phyloP scores from a whole-genome alignment of 2,888 invertebrate genomes.

The Adelognathus sp. region DNA sequence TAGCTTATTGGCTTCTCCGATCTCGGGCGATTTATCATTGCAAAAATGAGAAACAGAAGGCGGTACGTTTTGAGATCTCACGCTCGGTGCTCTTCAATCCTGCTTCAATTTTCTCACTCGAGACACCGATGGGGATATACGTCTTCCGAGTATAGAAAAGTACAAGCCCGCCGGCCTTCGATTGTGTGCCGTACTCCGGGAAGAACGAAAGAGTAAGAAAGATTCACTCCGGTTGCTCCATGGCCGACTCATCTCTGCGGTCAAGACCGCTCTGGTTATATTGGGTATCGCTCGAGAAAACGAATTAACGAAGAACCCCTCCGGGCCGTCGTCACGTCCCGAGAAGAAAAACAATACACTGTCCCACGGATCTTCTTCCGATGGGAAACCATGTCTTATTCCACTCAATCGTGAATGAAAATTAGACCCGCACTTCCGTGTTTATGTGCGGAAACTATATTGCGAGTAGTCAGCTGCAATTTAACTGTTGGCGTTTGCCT shows the following conservation, averaged over 20 bases:
- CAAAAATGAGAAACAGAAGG: constrained; percentile 2
- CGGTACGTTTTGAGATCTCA: constrained; percentile 35
- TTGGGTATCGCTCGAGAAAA: constrained; percentile 64
- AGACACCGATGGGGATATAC: constrained; percentile 21
- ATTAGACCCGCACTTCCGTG: constrained; percentile 47
- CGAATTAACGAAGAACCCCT: constrained; percentile 46
- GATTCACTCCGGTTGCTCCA: background rate
- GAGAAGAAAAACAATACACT: constrained; percentile 14
- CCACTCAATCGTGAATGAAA: constrained; percentile 9
- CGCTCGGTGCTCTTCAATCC: constrained; percentile 39
- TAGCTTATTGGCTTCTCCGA: constrained; percentile 4
- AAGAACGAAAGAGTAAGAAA: constrained; percentile 15
- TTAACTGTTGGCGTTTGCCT: constrained; percentile 38
- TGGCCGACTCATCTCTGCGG: constrained; percentile 64
- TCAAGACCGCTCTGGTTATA: constrained; percentile 69
- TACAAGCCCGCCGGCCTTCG: constrained; percentile 43
- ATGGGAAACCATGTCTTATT: constrained; percentile 42
- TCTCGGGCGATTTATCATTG: background rate
- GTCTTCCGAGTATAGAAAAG: constrained; percentile 33
- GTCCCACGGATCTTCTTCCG: constrained; percentile 26
- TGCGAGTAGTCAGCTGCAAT: background rate
- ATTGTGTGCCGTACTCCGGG: constrained; percentile 31
- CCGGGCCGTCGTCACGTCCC: background rate
- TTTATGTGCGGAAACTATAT: constrained; percentile 47
- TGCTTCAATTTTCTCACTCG: constrained; percentile 39